Evolutionary conservation across 2,113 vertebrate species (phyloP).

Genomic region (Cranoglanis bouderius): DNA sequence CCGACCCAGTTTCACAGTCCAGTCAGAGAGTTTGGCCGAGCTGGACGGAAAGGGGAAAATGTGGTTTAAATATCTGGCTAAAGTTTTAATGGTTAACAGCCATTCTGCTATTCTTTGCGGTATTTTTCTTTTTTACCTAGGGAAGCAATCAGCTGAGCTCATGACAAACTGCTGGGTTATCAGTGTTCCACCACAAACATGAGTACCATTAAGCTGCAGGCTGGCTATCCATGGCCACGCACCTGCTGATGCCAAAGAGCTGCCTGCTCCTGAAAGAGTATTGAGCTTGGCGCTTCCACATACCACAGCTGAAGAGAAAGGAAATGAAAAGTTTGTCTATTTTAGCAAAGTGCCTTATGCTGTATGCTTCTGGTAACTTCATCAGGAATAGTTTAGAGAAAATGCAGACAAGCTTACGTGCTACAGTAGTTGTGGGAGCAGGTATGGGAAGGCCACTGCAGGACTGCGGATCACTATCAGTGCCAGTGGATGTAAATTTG

Average conservation of each 20-base stretch:
- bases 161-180: conserved; percentile 68
- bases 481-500: conserved; percentile 54
- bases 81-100: neutral
- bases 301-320: conserved; percentile 56
- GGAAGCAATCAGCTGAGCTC: conserved; percentile 64
- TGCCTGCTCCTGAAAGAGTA: conserved; percentile 12
- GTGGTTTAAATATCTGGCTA: neutral
- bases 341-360: neutral
- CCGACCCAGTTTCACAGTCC: conserved; percentile 58
- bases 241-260: neutral
- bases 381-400: neutral
- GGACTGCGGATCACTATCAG: conserved; percentile 54
- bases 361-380: neutral
- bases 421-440: neutral
- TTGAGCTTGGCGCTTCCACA: conserved; percentile 59
- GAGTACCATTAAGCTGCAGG: conserved; percentile 57
- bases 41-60: conserved; percentile 22
- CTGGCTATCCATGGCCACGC: conserved; percentile 81
- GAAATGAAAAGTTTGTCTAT: neutral
- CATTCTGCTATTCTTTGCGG: too few relatives aligned
- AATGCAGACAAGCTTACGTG: conserved; percentile 22
- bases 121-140: too few relatives aligned
- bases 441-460: conserved; percentile 6
- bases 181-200: conserved; percentile 75
- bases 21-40: conserved; percentile 35